Base-by-base conservation (phyloP, 2,797 vertebrate genomes). In the Manis javanica region DNA sequence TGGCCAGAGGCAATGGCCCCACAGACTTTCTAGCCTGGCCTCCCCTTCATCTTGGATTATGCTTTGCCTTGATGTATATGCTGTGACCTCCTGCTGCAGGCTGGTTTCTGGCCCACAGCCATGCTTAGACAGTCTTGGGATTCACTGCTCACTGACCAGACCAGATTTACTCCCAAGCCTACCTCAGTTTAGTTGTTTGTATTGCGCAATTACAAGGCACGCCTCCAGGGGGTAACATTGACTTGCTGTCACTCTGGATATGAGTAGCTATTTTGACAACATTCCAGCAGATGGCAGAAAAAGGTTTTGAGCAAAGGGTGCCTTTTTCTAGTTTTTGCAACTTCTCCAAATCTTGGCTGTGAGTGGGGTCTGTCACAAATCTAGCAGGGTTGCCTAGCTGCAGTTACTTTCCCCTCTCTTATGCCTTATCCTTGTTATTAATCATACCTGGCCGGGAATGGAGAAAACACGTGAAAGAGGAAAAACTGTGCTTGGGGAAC, bases 201-300 rank as follows among this genome's bases (percentile, higher is more conserved):
- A 4, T 42, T 96, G 15, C 64, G 12, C n/a, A 88, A 51, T 0
- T 4, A 69, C 14, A 39, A 26, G 46, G n/a, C 15, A 29, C 37
- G 68, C 59, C 74, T 84, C 57, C 34, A 46, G 34, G 72, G 39
- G 61, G n/a, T 6, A 51, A 31, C 42, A 15, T 71, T 71, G 3
- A 51, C 37, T 83, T 19, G 13, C 49, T 57, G 23, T 39, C 14
- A 31, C 31, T 11, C 12, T 57, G 34, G 31, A 19, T 51, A 4
- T n/a, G 31, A 72, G 26, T 7, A 55, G 49, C 79, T 92, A 89
- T 93, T 96, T 79, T 87, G 83, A 90, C 21, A 82, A 57, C 18
- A 18, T 89, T 53, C 90, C 95, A 96, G 95, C 55, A 97, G 96
- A 90, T 95, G 96, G 92, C 95, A 66, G 94, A 88, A 71, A 83